A percentile compares a stretch with the other conserved stretches of the same genome.
Evolutionary conservation across 1,140 invertebrate genomes (phyloP).

Genomic region (Euura saliciscinereae): DNA sequence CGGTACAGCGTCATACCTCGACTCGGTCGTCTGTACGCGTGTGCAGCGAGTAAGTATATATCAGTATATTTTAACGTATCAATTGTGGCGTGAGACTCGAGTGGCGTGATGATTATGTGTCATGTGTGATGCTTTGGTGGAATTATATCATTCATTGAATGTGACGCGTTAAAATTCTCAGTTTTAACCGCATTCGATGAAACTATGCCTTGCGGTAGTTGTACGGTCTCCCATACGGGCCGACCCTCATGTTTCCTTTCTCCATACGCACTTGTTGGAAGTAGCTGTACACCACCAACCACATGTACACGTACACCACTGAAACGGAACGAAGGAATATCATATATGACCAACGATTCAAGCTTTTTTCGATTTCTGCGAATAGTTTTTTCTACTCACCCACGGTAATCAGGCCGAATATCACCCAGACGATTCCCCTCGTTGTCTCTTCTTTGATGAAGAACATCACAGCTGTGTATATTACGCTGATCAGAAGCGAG

Average conservation of each 20-base stretch:
- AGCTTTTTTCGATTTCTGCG: not conserved
- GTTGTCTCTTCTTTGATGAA: conserved; percentile 66
- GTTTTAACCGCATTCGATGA: not conserved
- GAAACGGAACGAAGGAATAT: conserved; percentile 50
- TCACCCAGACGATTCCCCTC: conserved; percentile 66
- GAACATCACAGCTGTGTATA: conserved; percentile 76
- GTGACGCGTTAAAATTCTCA: not conserved
- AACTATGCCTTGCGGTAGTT: conserved; percentile 40
- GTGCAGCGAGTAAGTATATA: too few species aligned
- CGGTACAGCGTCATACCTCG: too few species aligned
- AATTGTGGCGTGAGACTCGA: too few species aligned
- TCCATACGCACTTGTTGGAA: conserved; percentile 72
- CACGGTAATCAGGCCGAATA: conserved; percentile 66
- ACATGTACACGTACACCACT: conserved; percentile 75
- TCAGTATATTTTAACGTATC: too few species aligned
- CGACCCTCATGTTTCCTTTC: conserved; percentile 66
- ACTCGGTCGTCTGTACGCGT: too few species aligned
- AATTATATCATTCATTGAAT: not conserved
- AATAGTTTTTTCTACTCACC: conserved; percentile 57
- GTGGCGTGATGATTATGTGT: not conserved
- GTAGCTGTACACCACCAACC: conserved; percentile 81
- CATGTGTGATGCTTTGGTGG: conserved; percentile 5
- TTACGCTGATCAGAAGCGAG: conserved; percentile 73
- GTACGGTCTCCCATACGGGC: conserved; percentile 58
- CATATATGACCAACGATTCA: not conserved